Evolutionary conservation across 2,888 invertebrate species (phyloP), one percentile per base, ranked within the genome.

Genomic region (Panorpa germanica): DNA sequence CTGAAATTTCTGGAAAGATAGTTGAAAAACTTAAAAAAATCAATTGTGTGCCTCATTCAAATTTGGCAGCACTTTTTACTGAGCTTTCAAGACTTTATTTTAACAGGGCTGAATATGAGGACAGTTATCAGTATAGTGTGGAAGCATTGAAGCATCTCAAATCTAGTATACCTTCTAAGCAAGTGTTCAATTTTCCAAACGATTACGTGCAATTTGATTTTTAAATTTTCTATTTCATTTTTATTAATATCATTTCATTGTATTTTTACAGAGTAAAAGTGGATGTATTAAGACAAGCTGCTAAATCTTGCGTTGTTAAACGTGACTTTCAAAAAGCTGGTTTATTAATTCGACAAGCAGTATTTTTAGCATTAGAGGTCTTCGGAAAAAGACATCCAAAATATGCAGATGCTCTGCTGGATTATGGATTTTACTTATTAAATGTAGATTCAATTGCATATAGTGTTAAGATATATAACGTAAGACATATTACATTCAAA

Each of bases 231-330:
- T 15, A 15, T 5, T 37, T 33, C 28, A 12, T n/a, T 33, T 22
- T 14, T 22, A 1, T 13, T 17, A 19, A 9, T 14, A 22, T 20
- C 18, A 4, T 25, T 20, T 21, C 17, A 27, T 25, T 1, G 11
- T 20, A 30, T 37, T 26, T 31, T 42, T 24, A 25, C 25, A 72
- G 74, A 49, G 64, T 76, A 35, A 64, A 69, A 19, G 66, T 90
- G 31, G 85, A 90, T 50, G 80, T 85, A 31, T 56, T 88, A 21
- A 67, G 88, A 27, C 80, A 83, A 47, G 78, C 83, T 42, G 77
- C 83, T 36, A 88, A 85, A 52, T 74, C 83, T 11, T 88, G 88
- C 57, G 83, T 88, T 24, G 74, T 86, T 25, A 88, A 86, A 59
- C 65, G 88, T 22, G 72, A 78, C 43, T 88, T 88, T 55, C 57